phyloP scores from a whole-genome alignment of 1,140 invertebrate species.

The Psix sp. region DNA sequence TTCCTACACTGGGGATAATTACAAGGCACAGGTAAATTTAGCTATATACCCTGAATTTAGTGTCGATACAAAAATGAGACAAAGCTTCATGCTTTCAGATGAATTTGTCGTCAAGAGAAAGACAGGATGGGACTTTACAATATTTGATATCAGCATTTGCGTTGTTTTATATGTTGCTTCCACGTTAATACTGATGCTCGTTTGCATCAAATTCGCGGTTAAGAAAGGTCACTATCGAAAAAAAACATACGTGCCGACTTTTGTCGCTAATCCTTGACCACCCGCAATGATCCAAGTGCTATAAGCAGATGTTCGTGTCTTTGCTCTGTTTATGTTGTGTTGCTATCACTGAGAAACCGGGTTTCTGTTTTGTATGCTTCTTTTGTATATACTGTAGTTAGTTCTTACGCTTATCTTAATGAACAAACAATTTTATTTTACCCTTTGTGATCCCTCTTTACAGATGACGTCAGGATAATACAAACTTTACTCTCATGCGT shows the following conservation, averaged over 20 bases:
- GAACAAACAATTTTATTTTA: too few relatives aligned
- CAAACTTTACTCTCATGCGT: too few relatives aligned
- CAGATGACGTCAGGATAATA: too few relatives aligned
- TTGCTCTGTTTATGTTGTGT: too few relatives aligned
- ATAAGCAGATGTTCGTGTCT: too few relatives aligned
- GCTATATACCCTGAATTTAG: constrained; percentile 29
- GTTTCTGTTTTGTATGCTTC: too few relatives aligned
- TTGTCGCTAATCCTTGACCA: constrained; percentile 69
- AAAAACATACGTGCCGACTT: constrained; percentile 81
- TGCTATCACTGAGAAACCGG: too few relatives aligned
- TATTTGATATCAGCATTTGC: constrained; percentile 86
- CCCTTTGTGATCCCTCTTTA: too few relatives aligned
- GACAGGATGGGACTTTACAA: constrained; percentile 78
- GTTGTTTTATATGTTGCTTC: constrained; percentile 84
- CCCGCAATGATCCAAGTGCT: too few relatives aligned
- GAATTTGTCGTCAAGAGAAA: constrained; percentile 70
- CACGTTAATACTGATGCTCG: constrained; percentile 82
- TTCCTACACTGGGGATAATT: constrained; percentile 78
- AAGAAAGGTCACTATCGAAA: constrained; percentile 82
- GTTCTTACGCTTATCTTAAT: too few relatives aligned
- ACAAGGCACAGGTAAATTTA: constrained; percentile 68
- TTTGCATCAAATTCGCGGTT: constrained; percentile 87
- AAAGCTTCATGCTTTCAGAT: constrained; percentile 56
- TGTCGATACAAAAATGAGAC: constrained; percentile 57
- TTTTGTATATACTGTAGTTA: too few relatives aligned